Evolutionary conservation across 2,797 vertebrate species (phyloP), one percentile per base, ranked within the genome.

Genomic region (Acanthurus leucopareius): DNA sequence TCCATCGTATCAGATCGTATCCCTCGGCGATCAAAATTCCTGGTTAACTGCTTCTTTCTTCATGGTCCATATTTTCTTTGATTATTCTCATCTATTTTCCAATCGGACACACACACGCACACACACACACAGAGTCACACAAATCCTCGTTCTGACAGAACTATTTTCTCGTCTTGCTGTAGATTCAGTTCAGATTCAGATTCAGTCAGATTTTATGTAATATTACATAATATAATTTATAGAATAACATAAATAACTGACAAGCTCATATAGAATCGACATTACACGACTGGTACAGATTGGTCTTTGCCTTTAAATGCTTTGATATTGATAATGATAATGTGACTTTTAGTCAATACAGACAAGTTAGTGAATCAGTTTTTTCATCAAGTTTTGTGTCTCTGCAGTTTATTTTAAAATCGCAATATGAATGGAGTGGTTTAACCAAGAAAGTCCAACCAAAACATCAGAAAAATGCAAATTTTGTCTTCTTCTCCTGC

Each of bases 1-100:
- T n/a, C 17, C 70, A 91, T 92, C 75, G 83, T 89, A 88, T 28
- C 57, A 70, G 72, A 82, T 82, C 75, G 68, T 76, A 90, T 87
- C 67, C 14, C 66, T 62, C 60, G 58, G 47, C 82, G 73, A 86
- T 91, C 77, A 84, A 63, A 86, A 82, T 35, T 77, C 59, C 60
- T 73, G 40, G 81, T 86, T 81, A 69, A 61, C 67, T 68, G 15
- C 68, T 62, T 1, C 70, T 7, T 52, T 16, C 60, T 86, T 88
- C 66, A 82, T 91, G 76, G 60, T 78, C 60, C 71, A 70, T 66
- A 78, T 86, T 83, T 86, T 81, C 51, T 74, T 69, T 62, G 76
- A 49, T 84, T 72, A 76, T 83, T 73, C 80, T 73, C 75, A 75
- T 82, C 61, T 80, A 69, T 70, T 80, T 19, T 82, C 56, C 63